Evolutionary conservation across 2,797 vertebrate species (phyloP).

Genomic region (Phalloptychus januarius): DNA sequence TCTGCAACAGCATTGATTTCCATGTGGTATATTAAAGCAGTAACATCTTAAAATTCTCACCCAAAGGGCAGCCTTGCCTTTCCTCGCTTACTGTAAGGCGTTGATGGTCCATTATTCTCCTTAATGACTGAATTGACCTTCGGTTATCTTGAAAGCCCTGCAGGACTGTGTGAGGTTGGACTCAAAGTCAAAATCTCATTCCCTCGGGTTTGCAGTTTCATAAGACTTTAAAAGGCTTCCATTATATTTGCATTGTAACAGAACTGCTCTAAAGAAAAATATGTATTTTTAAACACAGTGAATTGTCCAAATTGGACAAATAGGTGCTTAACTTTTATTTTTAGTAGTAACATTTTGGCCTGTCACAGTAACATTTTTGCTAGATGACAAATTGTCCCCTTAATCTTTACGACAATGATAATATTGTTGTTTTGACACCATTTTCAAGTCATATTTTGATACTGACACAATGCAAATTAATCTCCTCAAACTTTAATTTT

Average conservation of each 20-base stretch:
- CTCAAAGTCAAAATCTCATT: conserved; percentile 49
- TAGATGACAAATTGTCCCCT: no score
- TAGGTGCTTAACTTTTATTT: background rate
- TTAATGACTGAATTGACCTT: conserved; percentile 72
- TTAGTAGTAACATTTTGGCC: background rate
- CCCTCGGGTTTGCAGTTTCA: conserved; percentile 36
- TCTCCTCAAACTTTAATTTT: no score
- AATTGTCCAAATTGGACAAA: background rate
- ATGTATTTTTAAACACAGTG: background rate
- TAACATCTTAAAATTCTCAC: conserved; percentile 57
- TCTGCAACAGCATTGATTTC: conserved; percentile 61
- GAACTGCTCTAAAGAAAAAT: background rate
- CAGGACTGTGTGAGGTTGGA: conserved; percentile 26
- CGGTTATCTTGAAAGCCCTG: conserved; percentile 54
- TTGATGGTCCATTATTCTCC: conserved; percentile 67
- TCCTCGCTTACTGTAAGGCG: conserved; percentile 18
- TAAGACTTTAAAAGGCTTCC: conserved; percentile 30
- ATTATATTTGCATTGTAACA: conserved; percentile 15
- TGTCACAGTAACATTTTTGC: no score
- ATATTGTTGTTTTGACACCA: no score
- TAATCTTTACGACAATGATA: no score
- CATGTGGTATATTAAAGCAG: conserved; percentile 36
- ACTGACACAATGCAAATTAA: no score
- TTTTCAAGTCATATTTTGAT: no score
- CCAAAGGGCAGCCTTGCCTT: conserved; percentile 28